A percentile compares a stretch with the other conserved stretches of the same genome.
Conservation (phyloP, 1,140 invertebrate genomes). For the Drosophila bocqueti region DNA sequence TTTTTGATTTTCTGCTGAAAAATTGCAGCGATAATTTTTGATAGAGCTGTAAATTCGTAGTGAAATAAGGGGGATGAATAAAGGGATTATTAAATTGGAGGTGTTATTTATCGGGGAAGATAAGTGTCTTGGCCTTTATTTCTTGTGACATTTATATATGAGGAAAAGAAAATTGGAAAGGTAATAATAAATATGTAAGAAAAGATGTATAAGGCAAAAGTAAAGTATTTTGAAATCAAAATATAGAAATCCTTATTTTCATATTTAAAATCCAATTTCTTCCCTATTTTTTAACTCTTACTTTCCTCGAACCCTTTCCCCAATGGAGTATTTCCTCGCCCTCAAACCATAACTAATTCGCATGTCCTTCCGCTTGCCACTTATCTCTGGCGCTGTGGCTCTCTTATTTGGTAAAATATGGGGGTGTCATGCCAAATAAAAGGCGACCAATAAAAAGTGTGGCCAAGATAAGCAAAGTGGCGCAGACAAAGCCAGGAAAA, state of each 20-base stretch:
- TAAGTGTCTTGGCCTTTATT: slow-evolving; percentile 1
- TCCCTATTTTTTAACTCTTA: not conserved
- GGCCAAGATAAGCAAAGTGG: slow-evolving; percentile 77
- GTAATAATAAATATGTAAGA: not conserved
- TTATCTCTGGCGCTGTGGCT: slow-evolving; percentile 51
- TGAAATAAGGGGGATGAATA: not conserved
- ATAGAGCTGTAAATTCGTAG: slow-evolving; percentile 31
- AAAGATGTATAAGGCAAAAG: not conserved
- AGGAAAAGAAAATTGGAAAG: not conserved
- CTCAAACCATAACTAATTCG: slow-evolving; percentile 63
- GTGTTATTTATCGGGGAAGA: slow-evolving; percentile 8
- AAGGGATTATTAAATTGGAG: slow-evolving; percentile 16
- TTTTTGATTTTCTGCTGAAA: slow-evolving; percentile 33
- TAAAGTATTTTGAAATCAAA: not conserved
- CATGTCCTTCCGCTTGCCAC: slow-evolving; percentile 67
- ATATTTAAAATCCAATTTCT: not conserved
- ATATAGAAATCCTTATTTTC: not conserved
- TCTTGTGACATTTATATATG: slow-evolving; percentile 1
- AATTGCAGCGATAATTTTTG: slow-evolving; percentile 35
- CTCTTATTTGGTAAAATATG: slow-evolving; percentile 64
- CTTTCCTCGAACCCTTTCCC: slow-evolving; percentile 1
- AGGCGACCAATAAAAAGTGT: slow-evolving; percentile 74
- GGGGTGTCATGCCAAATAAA: slow-evolving; percentile 70
- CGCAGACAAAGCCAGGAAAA: slow-evolving; percentile 37
- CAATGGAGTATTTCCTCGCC: not conserved